Conservation (phyloP, 92 coral and sea anemone species). For the Epizoanthus rinbou region DNA sequence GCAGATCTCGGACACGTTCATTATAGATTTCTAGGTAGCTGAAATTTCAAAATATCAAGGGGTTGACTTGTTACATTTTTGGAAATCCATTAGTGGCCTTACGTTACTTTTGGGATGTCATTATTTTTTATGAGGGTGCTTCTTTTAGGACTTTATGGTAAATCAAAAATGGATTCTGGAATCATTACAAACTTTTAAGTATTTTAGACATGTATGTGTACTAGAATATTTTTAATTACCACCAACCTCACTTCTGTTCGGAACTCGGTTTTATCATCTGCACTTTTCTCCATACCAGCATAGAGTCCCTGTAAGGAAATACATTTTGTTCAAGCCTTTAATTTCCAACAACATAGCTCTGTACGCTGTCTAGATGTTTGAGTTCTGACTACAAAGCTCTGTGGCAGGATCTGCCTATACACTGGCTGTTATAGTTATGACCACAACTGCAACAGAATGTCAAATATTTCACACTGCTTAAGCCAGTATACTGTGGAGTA, state of each 20-base stretch:
- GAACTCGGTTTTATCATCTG: conserved; percentile 89
- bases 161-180: no score
- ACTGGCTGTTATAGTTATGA: no score
- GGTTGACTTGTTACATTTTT: no score
- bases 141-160: no score
- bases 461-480: no score
- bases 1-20: conserved; percentile 91
- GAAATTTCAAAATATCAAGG: conserved; percentile 2
- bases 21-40: conserved; percentile 97
- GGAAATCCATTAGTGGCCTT: no score
- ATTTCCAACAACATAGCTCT: no score
- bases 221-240: not conserved
- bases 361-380: no score
- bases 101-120: not conserved
- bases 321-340: not conserved
- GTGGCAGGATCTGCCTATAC: no score
- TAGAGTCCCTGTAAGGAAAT: conserved; percentile 77
- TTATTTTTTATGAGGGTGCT: not conserved
- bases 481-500: no score
- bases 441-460: no score
- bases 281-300: conserved; percentile 81
- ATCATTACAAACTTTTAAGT: not conserved
- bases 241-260: conserved; percentile 97
- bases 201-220: not conserved
- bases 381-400: no score